These are phyloP conservation scores for Steinernema hermaphroditum DNA, from an alignment of 2,888 invertebrate species.

Conservation along the genomic window DNA sequence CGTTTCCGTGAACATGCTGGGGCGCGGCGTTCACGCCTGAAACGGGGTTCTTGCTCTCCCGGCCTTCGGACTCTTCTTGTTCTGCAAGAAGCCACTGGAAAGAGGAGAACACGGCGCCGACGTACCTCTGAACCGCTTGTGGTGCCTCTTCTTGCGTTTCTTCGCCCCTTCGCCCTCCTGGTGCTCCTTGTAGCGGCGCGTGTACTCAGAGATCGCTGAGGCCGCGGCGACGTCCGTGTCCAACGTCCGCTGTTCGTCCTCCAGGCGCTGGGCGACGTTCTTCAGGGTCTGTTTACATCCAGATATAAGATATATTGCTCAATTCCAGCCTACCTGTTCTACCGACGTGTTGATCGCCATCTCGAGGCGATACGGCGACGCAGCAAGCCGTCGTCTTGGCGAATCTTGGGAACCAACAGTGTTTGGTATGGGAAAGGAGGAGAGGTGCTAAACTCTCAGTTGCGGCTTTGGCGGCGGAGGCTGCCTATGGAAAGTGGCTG, in stretches of 20 bases:
- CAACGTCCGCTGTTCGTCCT: background rate
- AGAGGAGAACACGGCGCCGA: background rate
- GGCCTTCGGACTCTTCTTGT: conserved; percentile 7
- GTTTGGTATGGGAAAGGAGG: background rate
- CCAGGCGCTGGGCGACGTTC: conserved; percentile 11
- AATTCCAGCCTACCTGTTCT: background rate
- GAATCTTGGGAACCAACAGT: background rate
- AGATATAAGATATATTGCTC: background rate
- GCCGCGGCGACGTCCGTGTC: background rate
- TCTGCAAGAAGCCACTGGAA: background rate
- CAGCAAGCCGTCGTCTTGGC: conserved; percentile 9
- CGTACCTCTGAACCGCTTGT: conserved; percentile 21
- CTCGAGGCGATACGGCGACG: background rate
- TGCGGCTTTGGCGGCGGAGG: background rate
- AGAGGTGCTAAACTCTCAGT: background rate
- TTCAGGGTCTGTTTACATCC: conserved; percentile 15
- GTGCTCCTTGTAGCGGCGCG: conserved; percentile 19
- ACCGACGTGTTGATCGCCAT: conserved; percentile 28
- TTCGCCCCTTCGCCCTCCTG: conserved; percentile 24
- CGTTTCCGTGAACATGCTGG: conserved; percentile 34
- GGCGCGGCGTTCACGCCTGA: conserved; percentile 34
- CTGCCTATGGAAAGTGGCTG: conserved; percentile 28
- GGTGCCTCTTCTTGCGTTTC: conserved; percentile 14
- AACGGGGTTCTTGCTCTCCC: conserved; percentile 8
- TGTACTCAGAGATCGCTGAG: conserved; percentile 16